phyloP scores from a whole-genome alignment of 2,113 vertebrate genomes.

The Aviceda subcristata region DNA sequence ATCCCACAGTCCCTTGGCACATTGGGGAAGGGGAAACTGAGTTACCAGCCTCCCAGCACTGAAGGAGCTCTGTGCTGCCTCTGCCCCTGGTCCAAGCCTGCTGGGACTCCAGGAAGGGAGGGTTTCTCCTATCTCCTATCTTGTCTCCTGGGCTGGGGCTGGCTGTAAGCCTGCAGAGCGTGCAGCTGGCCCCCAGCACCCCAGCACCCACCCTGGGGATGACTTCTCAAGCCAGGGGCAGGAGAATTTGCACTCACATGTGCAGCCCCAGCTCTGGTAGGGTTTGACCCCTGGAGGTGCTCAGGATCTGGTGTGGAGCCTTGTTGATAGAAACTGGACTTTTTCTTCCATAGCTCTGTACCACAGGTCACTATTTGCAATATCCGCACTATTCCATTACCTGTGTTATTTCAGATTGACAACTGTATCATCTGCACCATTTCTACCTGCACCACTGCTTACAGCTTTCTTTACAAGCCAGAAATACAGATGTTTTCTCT shows the following conservation, averaged over 20 bases:
- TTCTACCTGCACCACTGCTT: not conserved
- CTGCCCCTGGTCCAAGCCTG: not conserved
- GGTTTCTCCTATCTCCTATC: not conserved
- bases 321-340: not conserved
- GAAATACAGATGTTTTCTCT: not conserved
- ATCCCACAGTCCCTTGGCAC: not conserved
- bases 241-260: not conserved
- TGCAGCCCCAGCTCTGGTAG: not conserved
- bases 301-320: not conserved
- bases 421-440: fast-evolving
- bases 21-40: not conserved
- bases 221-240: not conserved
- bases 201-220: not conserved
- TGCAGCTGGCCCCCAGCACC: not conserved
- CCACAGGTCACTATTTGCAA: not conserved
- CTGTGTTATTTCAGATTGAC: not conserved
- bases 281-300: not conserved
- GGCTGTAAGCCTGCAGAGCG: not conserved
- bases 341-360: not conserved
- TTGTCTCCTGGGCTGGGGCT: not conserved
- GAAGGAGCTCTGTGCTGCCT: not conserved
- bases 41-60: not conserved
- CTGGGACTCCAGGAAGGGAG: not conserved
- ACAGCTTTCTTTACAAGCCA: not conserved
- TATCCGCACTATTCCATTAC: fast-evolving